Percentiles rank a stretch among this genome's conserved stretches.
Evolutionary conservation across 2,113 vertebrate genomes (phyloP).

Genomic region (Hyla sarda): DNA sequence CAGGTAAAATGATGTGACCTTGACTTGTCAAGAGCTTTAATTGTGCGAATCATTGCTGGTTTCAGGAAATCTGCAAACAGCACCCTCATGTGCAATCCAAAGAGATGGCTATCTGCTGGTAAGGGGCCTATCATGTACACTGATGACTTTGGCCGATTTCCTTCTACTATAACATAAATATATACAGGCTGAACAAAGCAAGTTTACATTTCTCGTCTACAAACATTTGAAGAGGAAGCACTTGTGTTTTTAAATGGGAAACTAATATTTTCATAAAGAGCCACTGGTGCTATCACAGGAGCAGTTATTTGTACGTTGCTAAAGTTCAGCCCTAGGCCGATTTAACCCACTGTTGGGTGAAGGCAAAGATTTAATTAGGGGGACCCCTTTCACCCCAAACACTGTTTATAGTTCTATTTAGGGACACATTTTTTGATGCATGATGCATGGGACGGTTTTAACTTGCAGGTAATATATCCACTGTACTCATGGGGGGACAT

Average conservation of each 20-base stretch:
- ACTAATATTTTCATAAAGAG: slow-evolving; percentile 13
- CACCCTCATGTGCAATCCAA: slow-evolving; percentile 12
- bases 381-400: no score
- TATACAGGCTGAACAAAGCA: slow-evolving; percentile 12
- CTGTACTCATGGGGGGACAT: no score
- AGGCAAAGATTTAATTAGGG: no score
- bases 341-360: no score
- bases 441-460: no score
- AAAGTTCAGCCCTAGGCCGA: neutral
- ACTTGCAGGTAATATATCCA: no score
- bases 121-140: neutral
- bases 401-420: no score
- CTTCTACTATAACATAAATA: slow-evolving; percentile 8
- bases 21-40: slow-evolving; percentile 15
- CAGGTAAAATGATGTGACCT: slow-evolving; percentile 30
- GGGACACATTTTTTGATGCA: no score
- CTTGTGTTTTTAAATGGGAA: slow-evolving; percentile 9
- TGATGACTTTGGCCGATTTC: slow-evolving; percentile 13
- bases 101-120: slow-evolving; percentile 24
- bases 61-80: slow-evolving; percentile 3
- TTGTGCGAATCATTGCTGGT: neutral
- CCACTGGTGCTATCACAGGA: neutral
- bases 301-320: neutral
- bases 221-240: neutral
- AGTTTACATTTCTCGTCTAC: neutral